Base-by-base conservation (phyloP, 2,888 invertebrate species). In the Belgica antarctica region DNA sequence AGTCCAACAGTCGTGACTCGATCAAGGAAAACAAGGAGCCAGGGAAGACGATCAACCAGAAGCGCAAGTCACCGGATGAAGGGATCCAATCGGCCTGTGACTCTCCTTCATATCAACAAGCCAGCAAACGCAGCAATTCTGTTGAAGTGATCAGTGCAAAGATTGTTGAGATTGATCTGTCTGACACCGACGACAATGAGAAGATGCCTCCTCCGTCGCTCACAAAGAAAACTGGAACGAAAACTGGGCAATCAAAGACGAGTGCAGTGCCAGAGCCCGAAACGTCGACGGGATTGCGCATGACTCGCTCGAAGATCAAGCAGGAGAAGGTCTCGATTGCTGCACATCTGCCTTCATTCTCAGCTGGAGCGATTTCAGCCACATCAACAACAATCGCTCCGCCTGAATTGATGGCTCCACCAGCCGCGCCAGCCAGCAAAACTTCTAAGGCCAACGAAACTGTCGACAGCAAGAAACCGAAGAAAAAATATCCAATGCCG, bases 231-330 rank as follows among this genome's bases (percentile, higher is more conserved):
- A 19, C 2, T 5, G 27, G 2, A 15, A 34, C 15, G 28, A 59
- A 70, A 12, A 59, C 47, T 10, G 28, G 47, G 8, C 17, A 34
- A 10, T 46, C 24, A 17, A 1, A 36, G 46, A 36, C 41, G 46
- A 2, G 22, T n/a, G 4, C 7, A 2, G 7, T 0, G 24, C 24
- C 46, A 8, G 47, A 52, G 27, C 15, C 47, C 15, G 28, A 1
- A 31, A 46, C 34, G 2, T n/a, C 68, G 0, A 1, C 1, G 8
- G 34, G 27, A 19, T 7, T 57, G 12, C 34, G 70, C 10, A n/a
- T 61, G 2, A 70, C 70, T 10, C 36, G 70, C 8, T 70, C 70
- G 1, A 70, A 70, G 28, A 70, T 70, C 15, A 70, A 70, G 41
- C 59, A 59, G n/a, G 70, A 70, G n/a, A 59, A 59, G 27, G 17